Evolutionary conservation across 1,140 invertebrate genomes (phyloP).

Genomic region (Sarcophaga peregrina): DNA sequence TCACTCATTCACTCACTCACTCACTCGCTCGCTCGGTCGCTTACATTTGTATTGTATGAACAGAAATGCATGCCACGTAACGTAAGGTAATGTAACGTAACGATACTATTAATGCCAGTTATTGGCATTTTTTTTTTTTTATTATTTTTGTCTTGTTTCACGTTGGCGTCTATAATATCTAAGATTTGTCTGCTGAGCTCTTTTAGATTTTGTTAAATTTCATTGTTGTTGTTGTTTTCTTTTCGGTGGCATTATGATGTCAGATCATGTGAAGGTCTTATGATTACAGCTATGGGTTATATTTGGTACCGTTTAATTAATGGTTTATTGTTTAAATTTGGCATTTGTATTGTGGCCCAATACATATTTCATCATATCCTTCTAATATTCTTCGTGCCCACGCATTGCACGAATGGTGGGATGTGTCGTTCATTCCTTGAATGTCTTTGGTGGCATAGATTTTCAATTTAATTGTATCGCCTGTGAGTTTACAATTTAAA

Average conservation of each 20-base stretch:
- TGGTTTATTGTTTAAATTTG: too few species aligned
- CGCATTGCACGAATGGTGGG: too few species aligned
- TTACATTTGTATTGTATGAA: background rate
- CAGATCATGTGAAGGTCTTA: constrained; percentile 14
- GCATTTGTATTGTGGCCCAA: too few species aligned
- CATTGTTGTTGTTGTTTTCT: background rate
- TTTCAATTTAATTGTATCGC: too few species aligned
- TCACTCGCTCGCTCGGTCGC: too few species aligned
- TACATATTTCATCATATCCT: too few species aligned
- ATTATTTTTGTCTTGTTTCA: background rate
- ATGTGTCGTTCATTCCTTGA: too few species aligned
- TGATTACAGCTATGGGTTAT: background rate
- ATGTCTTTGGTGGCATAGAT: too few species aligned
- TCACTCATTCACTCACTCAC: background rate
- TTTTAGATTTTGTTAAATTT: background rate
- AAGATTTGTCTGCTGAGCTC: background rate
- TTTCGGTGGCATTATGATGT: background rate
- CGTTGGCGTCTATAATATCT: constrained; percentile 12
- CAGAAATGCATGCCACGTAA: too few species aligned
- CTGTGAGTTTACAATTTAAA: too few species aligned
- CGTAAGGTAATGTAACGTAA: too few species aligned
- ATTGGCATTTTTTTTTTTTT: background rate
- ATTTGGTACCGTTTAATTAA: background rate
- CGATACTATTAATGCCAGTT: background rate
- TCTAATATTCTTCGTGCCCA: too few species aligned